Evolutionary conservation across 2,113 vertebrate species (phyloP).

Genomic region (Poeciliopsis prolifica): DNA sequence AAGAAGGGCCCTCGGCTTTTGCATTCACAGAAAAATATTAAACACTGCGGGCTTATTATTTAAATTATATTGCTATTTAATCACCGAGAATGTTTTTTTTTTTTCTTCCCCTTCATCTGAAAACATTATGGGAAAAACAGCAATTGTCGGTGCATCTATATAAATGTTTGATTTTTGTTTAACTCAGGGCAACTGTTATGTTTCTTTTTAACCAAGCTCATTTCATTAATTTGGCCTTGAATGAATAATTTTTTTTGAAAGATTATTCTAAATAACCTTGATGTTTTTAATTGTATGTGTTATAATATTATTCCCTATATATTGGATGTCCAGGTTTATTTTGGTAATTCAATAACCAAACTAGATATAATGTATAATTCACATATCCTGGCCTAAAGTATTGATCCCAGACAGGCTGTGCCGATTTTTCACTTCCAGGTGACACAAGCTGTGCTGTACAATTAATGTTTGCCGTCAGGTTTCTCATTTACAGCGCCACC

Average conservation of each 20-base stretch:
- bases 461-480: constrained; percentile 23
- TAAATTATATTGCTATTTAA: constrained; percentile 41
- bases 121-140: constrained; percentile 18
- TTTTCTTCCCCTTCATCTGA: constrained; percentile 9
- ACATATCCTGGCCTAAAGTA: not conserved
- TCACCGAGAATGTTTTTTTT: constrained; percentile 35
- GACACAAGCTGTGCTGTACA: constrained; percentile 20
- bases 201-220: constrained; percentile 5
- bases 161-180: constrained; percentile 33
- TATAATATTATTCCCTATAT: constrained; percentile 10
- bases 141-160: constrained; percentile 24
- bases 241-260: constrained; percentile 40
- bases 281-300: constrained; percentile 19
- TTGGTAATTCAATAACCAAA: constrained; percentile 6
- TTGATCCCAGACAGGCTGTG: not conserved
- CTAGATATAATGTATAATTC: constrained; percentile 10
- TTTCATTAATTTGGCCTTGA: constrained; percentile 42
- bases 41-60: constrained; percentile 36
- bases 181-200: constrained; percentile 26
- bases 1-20: constrained; percentile 34
- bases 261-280: constrained; percentile 34
- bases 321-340: constrained; percentile 1
- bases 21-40: constrained; percentile 23
- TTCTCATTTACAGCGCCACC: constrained; percentile 38
- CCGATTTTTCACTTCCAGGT: not conserved